Percentiles rank a stretch among this genome's conserved stretches.
phyloP scores from a whole-genome alignment of 2,797 vertebrate genomes.

The Anas capensis region DNA sequence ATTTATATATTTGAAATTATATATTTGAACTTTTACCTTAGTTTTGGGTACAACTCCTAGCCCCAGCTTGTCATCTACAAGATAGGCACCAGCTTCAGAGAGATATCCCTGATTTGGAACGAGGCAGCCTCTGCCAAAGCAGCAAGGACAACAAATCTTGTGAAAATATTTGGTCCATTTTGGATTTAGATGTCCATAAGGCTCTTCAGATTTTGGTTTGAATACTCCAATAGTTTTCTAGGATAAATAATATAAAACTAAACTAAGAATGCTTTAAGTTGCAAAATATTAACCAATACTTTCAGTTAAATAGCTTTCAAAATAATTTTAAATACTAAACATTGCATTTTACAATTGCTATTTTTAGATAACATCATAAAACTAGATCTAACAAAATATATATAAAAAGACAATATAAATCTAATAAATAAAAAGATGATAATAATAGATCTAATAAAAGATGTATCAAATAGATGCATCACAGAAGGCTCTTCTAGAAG shows the following conservation, averaged over 20 bases:
- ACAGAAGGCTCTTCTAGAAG: not conserved
- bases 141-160: constrained; percentile 98
- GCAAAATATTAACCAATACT: not conserved
- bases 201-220: constrained; percentile 99
- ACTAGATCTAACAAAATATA: not conserved
- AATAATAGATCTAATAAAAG: not conserved
- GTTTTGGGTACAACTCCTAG: constrained; percentile 95
- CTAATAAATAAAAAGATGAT: no score
- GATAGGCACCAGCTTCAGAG: constrained; percentile 93
- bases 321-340: not conserved
- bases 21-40: constrained; percentile 83
- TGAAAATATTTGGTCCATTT: constrained; percentile 99
- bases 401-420: no score
- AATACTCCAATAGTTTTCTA: constrained; percentile 96
- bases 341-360: not conserved
- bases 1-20: not conserved
- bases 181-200: constrained; percentile 97
- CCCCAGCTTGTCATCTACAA: constrained; percentile 93
- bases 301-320: not conserved
- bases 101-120: constrained; percentile 98
- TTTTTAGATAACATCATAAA: not conserved
- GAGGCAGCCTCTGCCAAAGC: constrained; percentile 96
- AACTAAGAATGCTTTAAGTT: not conserved
- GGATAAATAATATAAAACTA: not conserved
- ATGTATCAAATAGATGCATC: not conserved